A percentile compares a stretch with the other conserved stretches of the same genome.
Evolutionary conservation across 2,888 invertebrate genomes (phyloP).

Genomic region (Melieria picta): DNA sequence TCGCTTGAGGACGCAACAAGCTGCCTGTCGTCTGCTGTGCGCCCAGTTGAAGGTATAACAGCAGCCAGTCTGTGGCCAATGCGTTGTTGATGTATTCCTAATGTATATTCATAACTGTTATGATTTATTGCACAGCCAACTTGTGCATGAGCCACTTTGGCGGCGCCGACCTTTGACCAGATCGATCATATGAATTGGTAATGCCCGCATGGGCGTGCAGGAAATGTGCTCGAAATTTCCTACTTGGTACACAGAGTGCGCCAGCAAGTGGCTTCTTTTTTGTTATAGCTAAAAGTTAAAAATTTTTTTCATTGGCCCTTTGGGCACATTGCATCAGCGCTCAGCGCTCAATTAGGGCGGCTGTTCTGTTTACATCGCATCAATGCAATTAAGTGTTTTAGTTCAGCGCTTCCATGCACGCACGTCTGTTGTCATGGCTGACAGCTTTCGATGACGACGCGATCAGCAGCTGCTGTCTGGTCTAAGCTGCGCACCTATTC

Average conservation of each 20-base stretch:
- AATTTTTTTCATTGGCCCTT: no score
- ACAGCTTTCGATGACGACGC: no score
- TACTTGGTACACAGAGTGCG: background rate
- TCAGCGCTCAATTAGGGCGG: no score
- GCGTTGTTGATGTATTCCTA: slow-evolving; percentile 30
- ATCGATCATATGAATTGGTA: background rate
- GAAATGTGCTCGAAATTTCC: background rate
- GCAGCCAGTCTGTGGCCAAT: slow-evolving; percentile 9
- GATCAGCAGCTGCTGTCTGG: no score
- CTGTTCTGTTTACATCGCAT: no score
- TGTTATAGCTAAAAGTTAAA: no score
- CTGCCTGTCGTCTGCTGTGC: slow-evolving; percentile 11
- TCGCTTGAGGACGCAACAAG: background rate
- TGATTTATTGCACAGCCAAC: slow-evolving; percentile 12
- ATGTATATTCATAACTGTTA: background rate
- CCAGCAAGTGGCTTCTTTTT: background rate
- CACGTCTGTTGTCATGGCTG: no score
- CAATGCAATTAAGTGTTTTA: no score
- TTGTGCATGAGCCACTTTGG: background rate
- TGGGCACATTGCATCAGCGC: no score
- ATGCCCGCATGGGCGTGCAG: background rate
- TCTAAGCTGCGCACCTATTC: no score
- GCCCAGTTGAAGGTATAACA: slow-evolving; percentile 18
- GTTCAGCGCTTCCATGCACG: no score
- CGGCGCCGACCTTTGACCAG: background rate